Evolutionary conservation across 2,888 invertebrate genomes (phyloP).

Genomic region (Chrysolina oricalcia): DNA sequence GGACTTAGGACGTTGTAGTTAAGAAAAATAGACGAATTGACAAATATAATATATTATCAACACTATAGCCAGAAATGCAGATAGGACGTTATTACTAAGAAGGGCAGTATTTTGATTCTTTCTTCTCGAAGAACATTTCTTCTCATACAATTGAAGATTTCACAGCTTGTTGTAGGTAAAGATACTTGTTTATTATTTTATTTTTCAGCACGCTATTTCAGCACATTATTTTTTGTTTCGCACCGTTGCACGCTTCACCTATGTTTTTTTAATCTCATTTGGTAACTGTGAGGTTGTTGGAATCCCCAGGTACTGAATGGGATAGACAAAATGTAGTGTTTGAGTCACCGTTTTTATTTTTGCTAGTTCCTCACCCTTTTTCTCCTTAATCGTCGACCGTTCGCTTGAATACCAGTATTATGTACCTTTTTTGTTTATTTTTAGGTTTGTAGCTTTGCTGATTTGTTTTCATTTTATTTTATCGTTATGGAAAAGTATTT

Average conservation of each 20-base stretch:
- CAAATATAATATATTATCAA: too few species aligned
- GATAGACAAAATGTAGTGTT: conserved; percentile 82
- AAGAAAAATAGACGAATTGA: too few species aligned
- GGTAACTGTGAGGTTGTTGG: conserved; percentile 93
- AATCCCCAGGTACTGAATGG: conserved; percentile 89
- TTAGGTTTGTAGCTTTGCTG: conserved; percentile 35
- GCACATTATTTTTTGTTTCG: conserved; percentile 49
- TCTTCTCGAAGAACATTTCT: background rate
- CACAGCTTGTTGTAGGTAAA: conserved; percentile 6
- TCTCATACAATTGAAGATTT: background rate
- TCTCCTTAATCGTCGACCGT: conserved; percentile 28
- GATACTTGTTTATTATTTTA: background rate
- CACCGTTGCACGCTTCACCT: conserved; percentile 69
- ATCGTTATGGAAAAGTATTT: background rate
- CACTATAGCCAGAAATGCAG: too few species aligned
- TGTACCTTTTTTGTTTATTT: conserved; percentile 28
- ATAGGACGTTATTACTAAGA: too few species aligned
- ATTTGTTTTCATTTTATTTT: conserved; percentile 58
- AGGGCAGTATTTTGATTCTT: too few species aligned
- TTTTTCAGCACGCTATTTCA: conserved; percentile 43
- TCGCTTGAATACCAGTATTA: conserved; percentile 37
- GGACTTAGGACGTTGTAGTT: too few species aligned
- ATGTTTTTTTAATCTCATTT: conserved; percentile 95
- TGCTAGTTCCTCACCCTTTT: conserved; percentile 32
- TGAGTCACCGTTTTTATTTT: conserved; percentile 66